Evolutionary conservation across 2,888 invertebrate species (phyloP), one percentile per base, ranked within the genome.

Genomic region (Eumacrocentrus americanus): DNA sequence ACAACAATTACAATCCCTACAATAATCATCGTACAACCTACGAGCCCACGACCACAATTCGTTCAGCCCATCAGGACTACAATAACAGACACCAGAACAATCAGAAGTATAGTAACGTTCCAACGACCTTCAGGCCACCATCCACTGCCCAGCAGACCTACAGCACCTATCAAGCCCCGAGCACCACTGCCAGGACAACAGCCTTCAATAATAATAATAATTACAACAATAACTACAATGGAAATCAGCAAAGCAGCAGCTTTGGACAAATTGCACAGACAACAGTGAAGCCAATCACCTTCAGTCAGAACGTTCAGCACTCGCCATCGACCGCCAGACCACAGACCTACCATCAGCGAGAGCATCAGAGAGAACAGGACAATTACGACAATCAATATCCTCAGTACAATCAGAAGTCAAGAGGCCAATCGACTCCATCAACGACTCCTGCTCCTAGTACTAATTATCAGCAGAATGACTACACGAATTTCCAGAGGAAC

Each of bases 381-480:
- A 60, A 59, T 37, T 59, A 54, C 40, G 72, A 72, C 54, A 71
- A 64, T 7, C n/a, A n/a, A n/a, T n/a, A n/a, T n/a, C n/a, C n/a
- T n/a, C n/a, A n/a, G n/a, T n/a, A n/a, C n/a, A n/a, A n/a, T n/a
- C n/a, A n/a, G n/a, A n/a, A n/a, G n/a, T n/a, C n/a, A n/a, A n/a
- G n/a, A n/a, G n/a, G n/a, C n/a, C n/a, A n/a, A n/a, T n/a, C n/a
- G n/a, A n/a, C n/a, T n/a, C 75, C 72, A 40, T 68, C 77, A 2
- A 78, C 78, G 0, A 77, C 80, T 6, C 25, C 65, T 4, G 69
- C 69, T 7, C 74, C 78, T 6, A 77, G 67, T 25, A 72, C 71
- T 6, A 75, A 72, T 58, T 76, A 73, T 42, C 76, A 74, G 52
- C 48, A 69, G 1, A 73, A 63, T 47, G 79, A 79, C 44, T 77